phyloP scores from a whole-genome alignment of 2,888 invertebrate genomes.

The Griposia aprilina region DNA sequence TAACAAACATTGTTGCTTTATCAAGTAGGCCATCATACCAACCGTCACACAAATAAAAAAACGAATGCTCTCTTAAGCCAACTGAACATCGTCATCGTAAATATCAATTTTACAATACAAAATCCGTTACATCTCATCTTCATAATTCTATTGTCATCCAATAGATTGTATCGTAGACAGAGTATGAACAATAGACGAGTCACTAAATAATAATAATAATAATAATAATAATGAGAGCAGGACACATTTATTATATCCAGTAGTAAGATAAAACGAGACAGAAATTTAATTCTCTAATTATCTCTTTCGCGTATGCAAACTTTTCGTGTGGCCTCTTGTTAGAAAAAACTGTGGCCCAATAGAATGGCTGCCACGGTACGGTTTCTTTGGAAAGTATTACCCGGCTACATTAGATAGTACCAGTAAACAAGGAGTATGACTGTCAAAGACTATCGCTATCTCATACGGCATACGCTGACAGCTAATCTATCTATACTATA shows the following conservation, averaged over 20 bases:
- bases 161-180: slow-evolving; percentile 6
- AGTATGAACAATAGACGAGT: background rate
- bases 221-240: background rate
- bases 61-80: background rate
- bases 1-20: background rate
- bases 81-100: background rate
- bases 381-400: background rate
- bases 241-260: background rate
- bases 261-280: background rate
- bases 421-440: background rate
- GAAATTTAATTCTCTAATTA: background rate
- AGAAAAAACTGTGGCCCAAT: background rate
- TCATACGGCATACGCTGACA: background rate
- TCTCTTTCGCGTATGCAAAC: background rate
- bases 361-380: background rate
- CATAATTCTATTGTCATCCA: slow-evolving; percentile 38
- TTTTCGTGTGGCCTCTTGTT: background rate
- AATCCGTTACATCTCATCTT: slow-evolving; percentile 13
- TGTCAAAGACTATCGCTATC: background rate
- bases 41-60: background rate
- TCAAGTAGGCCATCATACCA: background rate
- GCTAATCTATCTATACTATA: background rate
- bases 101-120: background rate
- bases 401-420: background rate
- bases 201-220: background rate